A percentile compares a stretch with the other conserved stretches of the same genome.
phyloP scores from a whole-genome alignment of 2,797 vertebrate species.

The Ispidina lecontei region DNA sequence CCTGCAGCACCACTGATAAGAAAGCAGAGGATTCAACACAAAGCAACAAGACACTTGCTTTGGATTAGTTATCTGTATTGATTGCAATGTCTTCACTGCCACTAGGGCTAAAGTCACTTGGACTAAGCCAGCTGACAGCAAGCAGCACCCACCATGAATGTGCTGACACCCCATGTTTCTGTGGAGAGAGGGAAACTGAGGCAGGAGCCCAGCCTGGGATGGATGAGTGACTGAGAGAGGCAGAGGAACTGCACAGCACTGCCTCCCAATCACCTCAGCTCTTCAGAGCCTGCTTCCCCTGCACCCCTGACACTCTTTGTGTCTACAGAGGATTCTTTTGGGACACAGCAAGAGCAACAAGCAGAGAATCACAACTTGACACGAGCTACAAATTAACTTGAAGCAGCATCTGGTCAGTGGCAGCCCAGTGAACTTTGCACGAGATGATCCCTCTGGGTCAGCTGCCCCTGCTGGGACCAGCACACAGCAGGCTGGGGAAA shows the following conservation, averaged over 20 bases:
- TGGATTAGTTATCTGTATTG: too few relatives aligned
- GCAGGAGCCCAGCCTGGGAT: too few relatives aligned
- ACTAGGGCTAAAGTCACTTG: background rate
- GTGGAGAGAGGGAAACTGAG: background rate
- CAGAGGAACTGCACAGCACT: too few relatives aligned
- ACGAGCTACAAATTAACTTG: background rate
- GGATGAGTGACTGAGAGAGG: too few relatives aligned
- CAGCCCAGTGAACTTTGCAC: background rate
- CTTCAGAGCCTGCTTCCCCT: background rate
- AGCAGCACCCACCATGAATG: fast-evolving
- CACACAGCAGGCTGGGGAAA: background rate
- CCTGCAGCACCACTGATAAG: background rate
- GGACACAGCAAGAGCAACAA: fast-evolving
- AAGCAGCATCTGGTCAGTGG: fast-evolving
- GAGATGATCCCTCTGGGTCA: background rate
- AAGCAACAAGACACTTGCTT: background rate
- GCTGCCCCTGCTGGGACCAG: background rate
- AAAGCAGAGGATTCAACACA: background rate
- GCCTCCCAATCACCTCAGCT: too few relatives aligned
- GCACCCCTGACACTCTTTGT: background rate
- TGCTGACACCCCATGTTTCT: background rate
- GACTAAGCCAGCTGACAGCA: background rate
- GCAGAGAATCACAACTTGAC: background rate
- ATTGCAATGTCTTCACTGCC: background rate
- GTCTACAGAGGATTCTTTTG: background rate